Evolutionary conservation across 2,888 invertebrate genomes (phyloP), one percentile per base, ranked within the genome.

Genomic region (Pristionchus mayeri): DNA sequence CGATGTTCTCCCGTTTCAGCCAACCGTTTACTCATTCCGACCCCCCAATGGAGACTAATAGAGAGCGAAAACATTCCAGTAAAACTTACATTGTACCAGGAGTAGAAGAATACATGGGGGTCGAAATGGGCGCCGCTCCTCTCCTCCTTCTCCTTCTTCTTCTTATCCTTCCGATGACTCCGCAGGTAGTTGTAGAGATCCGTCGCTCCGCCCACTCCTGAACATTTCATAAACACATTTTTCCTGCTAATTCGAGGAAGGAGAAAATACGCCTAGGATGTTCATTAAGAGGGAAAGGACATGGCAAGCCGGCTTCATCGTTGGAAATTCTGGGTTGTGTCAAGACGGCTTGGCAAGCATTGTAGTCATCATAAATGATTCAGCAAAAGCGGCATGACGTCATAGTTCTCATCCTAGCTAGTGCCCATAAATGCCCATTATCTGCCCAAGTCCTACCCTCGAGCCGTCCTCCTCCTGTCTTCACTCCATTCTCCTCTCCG

Each of bases 21-120:
- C 54, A 54, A 54, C n/a, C n/a, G n/a, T n/a, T n/a, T n/a, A 44
- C 44, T 44, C 13, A 44, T 44, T 44, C 13, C 13, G 44, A 13
- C 44, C 44, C 44, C 44, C 44, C 7, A 44, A 44, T 44, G 44
- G 44, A n/a, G n/a, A n/a, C n/a, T n/a, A n/a, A 13, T 44, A 76
- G 11, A 24, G 7, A 40, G 54, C 21, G 4, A 54, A 54, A 54
- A 54, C 4, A 13, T 54, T n/a, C 3, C 13, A 63, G 13, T 4
- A 63, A 3, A 30, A 40, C 75, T 75, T 30, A 82, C 82, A 52
- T 82, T 30, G 24, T 82, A 82, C 82, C 82, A 82, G 16, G 82
- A 67, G n/a, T 48, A 82, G n/a, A 82, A 82, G 82, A 67, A 82
- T 6, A 82, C 67, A 27, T 82, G 82, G 30, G 82, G 67, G 40